Evolutionary conservation across 2,888 invertebrate species (phyloP).

Genomic region (Ptilodon capucinus): DNA sequence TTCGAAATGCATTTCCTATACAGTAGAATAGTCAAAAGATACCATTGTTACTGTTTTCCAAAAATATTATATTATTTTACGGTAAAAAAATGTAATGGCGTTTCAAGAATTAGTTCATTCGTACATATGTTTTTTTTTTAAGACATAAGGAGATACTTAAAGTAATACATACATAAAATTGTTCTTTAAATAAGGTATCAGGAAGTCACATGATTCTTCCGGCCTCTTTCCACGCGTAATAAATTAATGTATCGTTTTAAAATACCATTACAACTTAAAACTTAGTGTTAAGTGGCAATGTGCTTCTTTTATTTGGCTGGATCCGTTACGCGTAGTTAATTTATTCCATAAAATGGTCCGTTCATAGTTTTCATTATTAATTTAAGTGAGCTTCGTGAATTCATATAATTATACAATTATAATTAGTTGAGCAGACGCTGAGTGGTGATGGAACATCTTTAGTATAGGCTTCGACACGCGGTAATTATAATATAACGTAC

Average conservation of each 20-base stretch:
- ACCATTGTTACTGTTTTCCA: too few relatives aligned
- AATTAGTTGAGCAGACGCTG: conserved; percentile 48
- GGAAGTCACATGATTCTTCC: too few relatives aligned
- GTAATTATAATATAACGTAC: not conserved
- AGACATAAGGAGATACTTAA: too few relatives aligned
- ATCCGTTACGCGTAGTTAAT: conserved; percentile 39
- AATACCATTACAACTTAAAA: not conserved
- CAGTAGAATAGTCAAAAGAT: too few relatives aligned
- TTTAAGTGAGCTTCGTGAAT: conserved; percentile 43
- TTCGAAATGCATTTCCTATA: too few relatives aligned
- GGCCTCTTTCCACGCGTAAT: not conserved
- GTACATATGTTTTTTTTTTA: too few relatives aligned
- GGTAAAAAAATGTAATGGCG: too few relatives aligned
- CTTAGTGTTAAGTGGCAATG: not conserved
- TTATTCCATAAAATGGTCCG: conserved; percentile 34
- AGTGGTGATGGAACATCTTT: conserved; percentile 13
- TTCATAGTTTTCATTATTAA: conserved; percentile 37
- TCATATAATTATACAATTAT: conserved; percentile 54
- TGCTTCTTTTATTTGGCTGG: not conserved
- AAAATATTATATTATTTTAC: too few relatives aligned
- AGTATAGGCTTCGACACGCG: conserved; percentile 10
- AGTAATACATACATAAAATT: too few relatives aligned
- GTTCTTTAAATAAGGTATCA: too few relatives aligned
- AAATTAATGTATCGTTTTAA: not conserved
- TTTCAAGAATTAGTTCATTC: too few relatives aligned